These are phyloP conservation scores for Ctenodactylus gundi DNA, from an alignment of 2,113 vertebrate genomes.

Conservation along the genomic window DNA sequence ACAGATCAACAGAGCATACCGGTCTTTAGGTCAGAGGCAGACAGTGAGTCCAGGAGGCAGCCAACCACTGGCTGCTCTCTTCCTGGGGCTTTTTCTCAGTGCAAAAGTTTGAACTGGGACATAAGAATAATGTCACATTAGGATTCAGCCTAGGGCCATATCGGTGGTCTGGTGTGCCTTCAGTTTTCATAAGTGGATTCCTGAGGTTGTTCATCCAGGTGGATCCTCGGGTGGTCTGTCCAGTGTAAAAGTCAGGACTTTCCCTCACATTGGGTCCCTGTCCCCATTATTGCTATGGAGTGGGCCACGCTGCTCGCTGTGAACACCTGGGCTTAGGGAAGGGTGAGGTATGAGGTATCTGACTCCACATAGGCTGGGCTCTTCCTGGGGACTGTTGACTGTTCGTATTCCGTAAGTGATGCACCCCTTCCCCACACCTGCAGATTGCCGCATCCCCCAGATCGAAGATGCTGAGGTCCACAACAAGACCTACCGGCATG, in stretches of 20 bases:
- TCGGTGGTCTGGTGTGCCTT: not conserved
- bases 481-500: conserved; percentile 89
- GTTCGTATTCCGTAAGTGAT: conserved; percentile 48
- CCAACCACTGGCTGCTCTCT: too few species aligned
- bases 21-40: not conserved
- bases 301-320: not conserved
- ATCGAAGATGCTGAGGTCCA: conserved; percentile 89
- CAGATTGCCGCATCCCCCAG: conserved; percentile 88
- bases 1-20: not conserved
- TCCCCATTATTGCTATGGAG: not conserved
- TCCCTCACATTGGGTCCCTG: too few species aligned
- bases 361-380: not conserved
- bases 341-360: not conserved
- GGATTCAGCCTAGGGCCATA: not conserved
- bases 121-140: not conserved
- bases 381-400: conserved; percentile 9
- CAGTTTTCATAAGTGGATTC: not conserved
- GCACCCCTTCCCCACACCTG: conserved; percentile 63
- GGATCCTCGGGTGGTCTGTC: too few species aligned
- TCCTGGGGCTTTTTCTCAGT: not conserved
- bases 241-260: too few species aligned
- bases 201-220: too few species aligned
- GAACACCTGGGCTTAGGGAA: not conserved
- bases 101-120: not conserved
- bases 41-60: not conserved